Conservation (phyloP, 64 coral and sea anemone species). For the Montipora sp. region DNA sequence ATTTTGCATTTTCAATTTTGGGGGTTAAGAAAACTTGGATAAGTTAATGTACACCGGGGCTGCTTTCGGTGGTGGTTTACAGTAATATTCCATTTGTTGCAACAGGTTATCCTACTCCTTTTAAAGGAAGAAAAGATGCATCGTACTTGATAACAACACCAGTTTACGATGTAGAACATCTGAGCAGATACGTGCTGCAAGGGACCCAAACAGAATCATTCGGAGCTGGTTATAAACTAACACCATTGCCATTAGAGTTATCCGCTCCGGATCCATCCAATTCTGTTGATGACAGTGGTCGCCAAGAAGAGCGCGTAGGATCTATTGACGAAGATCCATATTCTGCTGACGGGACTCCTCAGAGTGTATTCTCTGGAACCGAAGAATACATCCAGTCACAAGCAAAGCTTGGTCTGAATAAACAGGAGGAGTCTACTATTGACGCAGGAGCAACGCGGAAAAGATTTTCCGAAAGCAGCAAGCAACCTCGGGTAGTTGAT, state of each 20-base stretch:
- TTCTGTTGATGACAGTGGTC: neutral
- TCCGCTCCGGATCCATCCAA: neutral
- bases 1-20: too few species aligned
- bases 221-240: neutral
- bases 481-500: neutral
- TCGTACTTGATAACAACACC: neutral
- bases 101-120: neutral
- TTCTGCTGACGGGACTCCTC: neutral
- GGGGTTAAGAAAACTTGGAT: too few species aligned
- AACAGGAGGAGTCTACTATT: neutral
- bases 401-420: neutral
- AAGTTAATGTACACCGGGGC: too few species aligned
- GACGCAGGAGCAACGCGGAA: neutral
- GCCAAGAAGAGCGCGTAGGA: neutral
- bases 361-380: neutral
- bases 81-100: neutral
- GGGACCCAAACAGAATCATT: neutral
- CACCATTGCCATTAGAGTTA: neutral
- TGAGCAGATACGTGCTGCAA: neutral
- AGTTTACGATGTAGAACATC: neutral
- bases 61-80: too few species aligned
- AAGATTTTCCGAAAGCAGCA: neutral
- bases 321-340: neutral
- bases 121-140: neutral
- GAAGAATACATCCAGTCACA: neutral